These are phyloP conservation scores for Hermodice carunculata DNA, from an alignment of 2,888 invertebrate species.

Conservation along the genomic window DNA sequence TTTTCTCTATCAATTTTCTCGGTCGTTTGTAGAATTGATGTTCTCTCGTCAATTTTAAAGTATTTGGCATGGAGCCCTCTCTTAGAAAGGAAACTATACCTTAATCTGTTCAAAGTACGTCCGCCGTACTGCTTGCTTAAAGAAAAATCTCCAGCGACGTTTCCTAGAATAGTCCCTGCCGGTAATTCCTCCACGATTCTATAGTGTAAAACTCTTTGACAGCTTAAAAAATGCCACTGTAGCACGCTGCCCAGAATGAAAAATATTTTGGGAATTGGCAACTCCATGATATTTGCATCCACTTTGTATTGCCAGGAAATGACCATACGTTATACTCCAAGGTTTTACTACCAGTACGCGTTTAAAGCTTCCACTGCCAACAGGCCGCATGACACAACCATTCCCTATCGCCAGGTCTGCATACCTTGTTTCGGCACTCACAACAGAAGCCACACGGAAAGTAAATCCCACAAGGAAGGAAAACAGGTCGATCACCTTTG, in stretches of 20 bases:
- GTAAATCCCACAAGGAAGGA: not conserved
- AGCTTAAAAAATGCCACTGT: too few relatives aligned
- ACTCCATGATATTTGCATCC: too few relatives aligned
- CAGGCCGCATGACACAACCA: too few relatives aligned
- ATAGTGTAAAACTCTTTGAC: constrained; percentile 36
- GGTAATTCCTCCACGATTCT: constrained; percentile 53
- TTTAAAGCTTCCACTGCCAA: too few relatives aligned
- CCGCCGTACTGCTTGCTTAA: constrained; percentile 6
- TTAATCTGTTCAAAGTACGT: constrained; percentile 15
- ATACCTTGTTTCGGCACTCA: too few relatives aligned
- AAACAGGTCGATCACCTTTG: not conserved
- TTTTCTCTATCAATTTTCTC: constrained; percentile 36
- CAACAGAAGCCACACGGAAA: too few relatives aligned
- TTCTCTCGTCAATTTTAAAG: constrained; percentile 35
- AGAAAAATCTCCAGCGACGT: constrained; percentile 67
- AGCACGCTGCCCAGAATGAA: too few relatives aligned
- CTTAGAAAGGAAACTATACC: constrained; percentile 36
- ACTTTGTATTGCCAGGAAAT: too few relatives aligned
- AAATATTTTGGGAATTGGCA: too few relatives aligned
- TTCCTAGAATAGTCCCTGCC: constrained; percentile 49
- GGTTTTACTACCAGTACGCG: too few relatives aligned
- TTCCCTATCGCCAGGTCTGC: too few relatives aligned
- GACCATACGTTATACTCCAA: too few relatives aligned
- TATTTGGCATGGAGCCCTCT: constrained; percentile 14
- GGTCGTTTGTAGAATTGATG: constrained; percentile 35